Evolutionary conservation across 2,113 vertebrate genomes (phyloP), one percentile per base, ranked within the genome.

Genomic region (Sciurus niger): DNA sequence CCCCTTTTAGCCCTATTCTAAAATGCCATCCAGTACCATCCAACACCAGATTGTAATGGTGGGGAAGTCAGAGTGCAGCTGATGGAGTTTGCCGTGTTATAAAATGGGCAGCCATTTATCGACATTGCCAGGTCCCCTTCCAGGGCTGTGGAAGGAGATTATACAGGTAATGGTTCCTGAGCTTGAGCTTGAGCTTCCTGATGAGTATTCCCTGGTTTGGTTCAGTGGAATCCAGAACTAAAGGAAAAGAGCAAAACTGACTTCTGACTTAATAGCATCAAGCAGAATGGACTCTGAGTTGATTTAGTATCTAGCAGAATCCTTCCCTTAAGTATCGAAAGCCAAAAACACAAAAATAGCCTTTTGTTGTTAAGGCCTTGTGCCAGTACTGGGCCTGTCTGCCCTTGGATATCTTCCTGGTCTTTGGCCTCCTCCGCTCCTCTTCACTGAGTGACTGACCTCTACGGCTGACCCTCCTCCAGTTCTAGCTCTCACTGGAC

Each of bases 251-350:
- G 60, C 74, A 95, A 72, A 85, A 43, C 34, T 70, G 74, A 74
- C 80, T 90, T 86, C n/a, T 74, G 80, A 79, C 63, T 83, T 90
- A 84, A 84, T 20, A 18, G 14, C 65, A 87, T 16, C 37, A 60
- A 86, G 51, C 32, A 92, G 73, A 48, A 68, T 78, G 53, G 40
- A 37, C 76, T n/a, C 1, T 7, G 72, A 80, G 93, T 90, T 95
- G 82, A 94, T 96, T 95, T 95, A 94, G 55, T 51, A 30, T 63
- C 78, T 73, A 86, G 63, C 28, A 80, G 72, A 92, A 94, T 73
- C 34, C 37, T 63, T 84, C 78, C 74, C 48, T 83, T 89, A 85
- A 85, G 79, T 70, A 79, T 51, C 25, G 51, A 96, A 90, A 82
- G 72, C 55, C 84, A 72, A 51, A 97, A 94, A 74, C 84, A 93